Conservation (phyloP, 2,797 vertebrate genomes). For the Chromis chromis region DNA sequence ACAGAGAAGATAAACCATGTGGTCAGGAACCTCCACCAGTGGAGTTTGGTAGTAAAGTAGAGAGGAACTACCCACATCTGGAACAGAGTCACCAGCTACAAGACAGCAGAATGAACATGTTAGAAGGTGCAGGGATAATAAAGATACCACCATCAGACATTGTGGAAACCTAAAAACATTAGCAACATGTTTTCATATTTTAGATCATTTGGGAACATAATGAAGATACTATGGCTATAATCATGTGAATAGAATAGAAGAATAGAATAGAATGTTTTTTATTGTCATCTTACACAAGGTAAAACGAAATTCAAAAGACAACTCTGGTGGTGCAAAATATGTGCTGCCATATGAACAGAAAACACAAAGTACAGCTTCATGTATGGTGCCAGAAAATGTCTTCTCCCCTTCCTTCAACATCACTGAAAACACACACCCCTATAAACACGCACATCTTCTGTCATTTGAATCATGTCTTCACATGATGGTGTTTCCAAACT, state of each 20-base stretch:
- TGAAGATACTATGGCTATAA: no score
- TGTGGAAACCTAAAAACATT: neutral
- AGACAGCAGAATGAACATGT: conserved; percentile 46
- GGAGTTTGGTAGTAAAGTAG: conserved; percentile 97
- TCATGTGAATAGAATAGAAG: no score
- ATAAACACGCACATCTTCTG: neutral
- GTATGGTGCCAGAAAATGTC: neutral
- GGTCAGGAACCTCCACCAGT: conserved; percentile 97
- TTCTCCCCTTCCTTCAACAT: neutral
- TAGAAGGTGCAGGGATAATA: conserved; percentile 2
- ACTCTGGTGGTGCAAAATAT: no score
- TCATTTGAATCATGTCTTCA: conserved; percentile 3
- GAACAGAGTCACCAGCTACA: conserved; percentile 96
- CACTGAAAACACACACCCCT: neutral
- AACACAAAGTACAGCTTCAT: neutral
- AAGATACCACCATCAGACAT: neutral
- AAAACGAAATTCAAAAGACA: no score
- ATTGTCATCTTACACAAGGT: no score
- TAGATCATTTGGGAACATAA: neutral
- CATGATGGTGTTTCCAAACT: neutral
- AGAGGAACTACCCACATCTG: conserved; percentile 99
- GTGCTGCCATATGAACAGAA: neutral
- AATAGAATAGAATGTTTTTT: no score
- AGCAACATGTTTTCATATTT: neutral
- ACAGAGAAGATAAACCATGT: conserved; percentile 96